phyloP scores from a whole-genome alignment of 2,888 invertebrate species.

The Drosophila mercatorum region DNA sequence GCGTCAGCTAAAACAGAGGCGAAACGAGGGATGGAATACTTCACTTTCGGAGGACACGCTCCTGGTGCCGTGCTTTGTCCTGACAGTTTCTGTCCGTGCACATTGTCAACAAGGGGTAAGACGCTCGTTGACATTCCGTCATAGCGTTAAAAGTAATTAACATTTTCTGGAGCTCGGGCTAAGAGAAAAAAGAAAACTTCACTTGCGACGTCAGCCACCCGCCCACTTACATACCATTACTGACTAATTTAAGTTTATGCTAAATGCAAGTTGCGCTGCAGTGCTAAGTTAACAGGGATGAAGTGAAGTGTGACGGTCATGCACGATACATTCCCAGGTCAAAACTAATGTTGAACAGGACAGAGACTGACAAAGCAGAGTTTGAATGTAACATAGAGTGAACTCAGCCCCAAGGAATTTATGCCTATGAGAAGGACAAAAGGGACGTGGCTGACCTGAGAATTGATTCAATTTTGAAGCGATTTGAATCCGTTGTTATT shows the following conservation, averaged over 20 bases:
- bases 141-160: background rate
- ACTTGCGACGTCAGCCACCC: background rate
- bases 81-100: background rate
- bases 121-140: background rate
- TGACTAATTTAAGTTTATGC: background rate
- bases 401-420: background rate
- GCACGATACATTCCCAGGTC: background rate
- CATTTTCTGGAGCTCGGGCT: background rate
- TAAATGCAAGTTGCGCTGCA: background rate
- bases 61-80: background rate
- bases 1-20: too few relatives aligned
- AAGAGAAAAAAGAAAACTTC: background rate
- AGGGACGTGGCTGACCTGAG: background rate
- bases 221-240: background rate
- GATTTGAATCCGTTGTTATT: background rate
- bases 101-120: background rate
- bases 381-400: background rate
- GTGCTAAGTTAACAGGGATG: background rate
- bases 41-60: background rate
- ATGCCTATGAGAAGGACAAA: background rate
- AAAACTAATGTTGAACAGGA: too few relatives aligned
- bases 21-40: too few relatives aligned
- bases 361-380: background rate
- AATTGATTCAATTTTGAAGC: background rate
- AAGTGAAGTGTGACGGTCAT: too few relatives aligned